Evolutionary conservation across 2,888 invertebrate species (phyloP), one percentile per base, ranked within the genome.

Genomic region (Cremastobaeus sp.): DNA sequence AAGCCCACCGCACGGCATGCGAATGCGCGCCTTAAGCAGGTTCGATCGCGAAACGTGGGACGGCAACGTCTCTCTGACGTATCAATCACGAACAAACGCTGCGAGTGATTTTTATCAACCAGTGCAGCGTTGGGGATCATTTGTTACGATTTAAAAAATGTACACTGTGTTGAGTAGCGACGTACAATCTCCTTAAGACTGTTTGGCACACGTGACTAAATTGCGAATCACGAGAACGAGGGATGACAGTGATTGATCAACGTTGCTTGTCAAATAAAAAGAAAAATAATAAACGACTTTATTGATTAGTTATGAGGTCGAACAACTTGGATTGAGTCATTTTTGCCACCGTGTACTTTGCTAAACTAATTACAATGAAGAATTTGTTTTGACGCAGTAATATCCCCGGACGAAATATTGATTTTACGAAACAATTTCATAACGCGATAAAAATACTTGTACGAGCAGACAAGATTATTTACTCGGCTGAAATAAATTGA

Each of bases 201-300:
- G 71, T 64, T 71, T 71, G 50, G 45, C 32, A 52, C 71, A 59
- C 64, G 71, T 71, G 71, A 71, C 71, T 71, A 70, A 70, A 64
- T 70, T 70, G 64, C 50, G 45, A 57, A 70, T 64, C 64, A 45
- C 47, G 47, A 54, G 34, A 59, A 39, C 55, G 55, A 28, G 25
- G 34, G 52, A 39, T 47, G 71, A 71, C 65, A 71, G 64, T 71
- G 71, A 71, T 65, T 71, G 65, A 65, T 71, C 65, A 71, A 50
- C 35, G n/a, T 35, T 30, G 43, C 39, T 20, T 55, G 62, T 32
- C 62, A 43, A 57, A 71, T 34, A 11, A 45, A 34, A 57, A 66
- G 32, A 18, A 45, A 52, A 11, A 54, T 52, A 55, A 41, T 20
- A 59, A 48, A 59, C 60, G 41, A 72, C 54, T 43, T 60, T 59